Base-by-base conservation (phyloP, 2,113 vertebrate genomes). In the Perognathus longimembris region DNA sequence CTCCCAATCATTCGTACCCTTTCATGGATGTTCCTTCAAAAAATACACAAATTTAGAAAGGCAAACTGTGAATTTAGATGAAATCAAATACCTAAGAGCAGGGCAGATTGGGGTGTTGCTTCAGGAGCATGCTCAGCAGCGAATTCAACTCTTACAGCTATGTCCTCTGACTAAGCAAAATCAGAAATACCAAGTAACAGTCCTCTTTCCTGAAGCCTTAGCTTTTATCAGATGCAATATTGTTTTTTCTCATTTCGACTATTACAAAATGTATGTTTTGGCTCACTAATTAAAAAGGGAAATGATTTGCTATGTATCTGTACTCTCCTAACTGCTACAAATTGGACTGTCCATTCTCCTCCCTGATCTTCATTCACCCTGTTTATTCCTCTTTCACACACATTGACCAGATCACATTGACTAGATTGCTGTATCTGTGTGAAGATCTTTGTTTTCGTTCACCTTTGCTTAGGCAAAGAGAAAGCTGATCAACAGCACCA, bases 181-280 rank as follows among this genome's bases (percentile, higher is more conserved):
- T 73, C 83, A 88, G 83, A 85, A 86, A 78, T 78, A 79, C 40
- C 11, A 69, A 66, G n/a, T 20, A 83, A 86, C 42, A 87, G 80
- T 76, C 71, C 26, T 32, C 67, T 89, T 81, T 83, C 61, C 9
- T 89, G 18, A 20, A 77, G 77, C 5, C 71, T 88, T 57, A 36
- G 40, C 57, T 36, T 78, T 81, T 63, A 66, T 64, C 59, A 74
- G 89, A 20, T 59, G 71, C 66, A 54, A 54, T 54, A 77, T 89
- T 69, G 36, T 88, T 93, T 90, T 79, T 64, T 88, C 36, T 73
- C 76, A 54, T 93, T 92, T 76, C 73, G 71, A 69, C 71, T 54
- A 15, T 42, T 42, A 54, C 54, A 59, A 82, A 71, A 42, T 57
- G 40, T 28, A 57, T 71, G 57, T 28, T 42, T 79, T n/a, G 36